A percentile compares a stretch with the other conserved stretches of the same genome.
Evolutionary conservation across 2,888 invertebrate species (phyloP).

Genomic region (Lysandra bellargus): DNA sequence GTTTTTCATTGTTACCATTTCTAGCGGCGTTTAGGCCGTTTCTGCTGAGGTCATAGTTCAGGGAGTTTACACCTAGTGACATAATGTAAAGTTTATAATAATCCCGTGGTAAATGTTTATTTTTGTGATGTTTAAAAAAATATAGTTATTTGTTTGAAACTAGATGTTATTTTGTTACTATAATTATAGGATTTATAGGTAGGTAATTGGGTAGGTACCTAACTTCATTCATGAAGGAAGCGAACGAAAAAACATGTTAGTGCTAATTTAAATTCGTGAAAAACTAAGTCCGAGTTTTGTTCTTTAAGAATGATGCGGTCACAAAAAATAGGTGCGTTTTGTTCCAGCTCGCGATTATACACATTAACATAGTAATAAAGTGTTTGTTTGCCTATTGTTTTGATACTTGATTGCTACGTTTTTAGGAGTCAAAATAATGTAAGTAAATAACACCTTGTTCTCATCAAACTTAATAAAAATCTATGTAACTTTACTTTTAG

Average conservation of each 20-base stretch:
- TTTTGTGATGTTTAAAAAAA: neutral
- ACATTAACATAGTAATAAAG: neutral
- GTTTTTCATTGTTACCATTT: constrained; percentile 8
- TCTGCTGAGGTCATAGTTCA: constrained; percentile 32
- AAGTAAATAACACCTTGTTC: neutral
- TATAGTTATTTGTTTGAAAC: neutral
- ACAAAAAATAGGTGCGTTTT: neutral
- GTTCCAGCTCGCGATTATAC: neutral
- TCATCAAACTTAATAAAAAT: too few relatives aligned
- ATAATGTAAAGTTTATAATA: neutral
- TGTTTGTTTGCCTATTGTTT: neutral
- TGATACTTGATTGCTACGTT: neutral
- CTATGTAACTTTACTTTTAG: too few relatives aligned
- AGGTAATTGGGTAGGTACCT: neutral
- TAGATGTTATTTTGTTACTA: neutral
- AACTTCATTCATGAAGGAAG: neutral
- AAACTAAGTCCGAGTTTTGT: neutral
- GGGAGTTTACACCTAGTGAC: constrained; percentile 18
- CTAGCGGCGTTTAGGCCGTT: constrained; percentile 18
- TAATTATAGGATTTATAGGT: too few relatives aligned
- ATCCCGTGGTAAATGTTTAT: neutral
- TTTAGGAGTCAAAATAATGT: neutral
- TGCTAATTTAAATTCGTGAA: neutral
- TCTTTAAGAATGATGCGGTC: neutral
- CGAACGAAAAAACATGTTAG: neutral